A percentile compares a stretch with the other conserved stretches of the same genome.
Conservation (phyloP, 2,113 vertebrate genomes). For the Xenotilapia leptura region DNA sequence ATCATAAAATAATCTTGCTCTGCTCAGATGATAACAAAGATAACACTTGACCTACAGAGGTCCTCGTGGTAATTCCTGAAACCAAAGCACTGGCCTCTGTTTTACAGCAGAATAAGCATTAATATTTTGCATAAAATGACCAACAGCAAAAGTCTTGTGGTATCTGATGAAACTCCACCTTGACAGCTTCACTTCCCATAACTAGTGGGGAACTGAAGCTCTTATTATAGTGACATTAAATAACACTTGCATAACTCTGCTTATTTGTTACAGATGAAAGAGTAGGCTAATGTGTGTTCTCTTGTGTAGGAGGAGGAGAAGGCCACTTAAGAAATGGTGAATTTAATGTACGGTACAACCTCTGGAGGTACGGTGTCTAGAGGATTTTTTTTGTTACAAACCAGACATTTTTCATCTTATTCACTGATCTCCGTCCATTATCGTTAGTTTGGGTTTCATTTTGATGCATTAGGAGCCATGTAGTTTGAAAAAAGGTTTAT, state of each 20-base stretch:
- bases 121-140: slow-evolving; percentile 42
- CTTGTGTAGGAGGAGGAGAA: background rate
- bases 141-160: background rate
- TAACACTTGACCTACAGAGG: background rate
- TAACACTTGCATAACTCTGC: slow-evolving; percentile 60
- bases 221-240: slow-evolving; percentile 61
- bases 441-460: background rate
- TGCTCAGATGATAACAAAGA: background rate
- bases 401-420: background rate
- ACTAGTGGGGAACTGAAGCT: slow-evolving; percentile 24
- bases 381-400: background rate
- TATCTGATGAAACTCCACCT: slow-evolving; percentile 44
- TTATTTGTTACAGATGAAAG: slow-evolving; percentile 53
- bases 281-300: slow-evolving; percentile 19
- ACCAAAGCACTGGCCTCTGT: slow-evolving; percentile 9
- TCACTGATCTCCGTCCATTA: background rate
- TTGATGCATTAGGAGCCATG: background rate
- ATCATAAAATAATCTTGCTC: background rate
- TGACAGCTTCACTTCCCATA: slow-evolving; percentile 60
- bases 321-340: background rate
- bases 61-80: background rate
- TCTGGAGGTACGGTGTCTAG: background rate
- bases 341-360: background rate
- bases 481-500: background rate
- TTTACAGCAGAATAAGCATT: slow-evolving; percentile 13